Conservation (phyloP, 2,888 invertebrate species). For the Drosophila melanosoma region DNA sequence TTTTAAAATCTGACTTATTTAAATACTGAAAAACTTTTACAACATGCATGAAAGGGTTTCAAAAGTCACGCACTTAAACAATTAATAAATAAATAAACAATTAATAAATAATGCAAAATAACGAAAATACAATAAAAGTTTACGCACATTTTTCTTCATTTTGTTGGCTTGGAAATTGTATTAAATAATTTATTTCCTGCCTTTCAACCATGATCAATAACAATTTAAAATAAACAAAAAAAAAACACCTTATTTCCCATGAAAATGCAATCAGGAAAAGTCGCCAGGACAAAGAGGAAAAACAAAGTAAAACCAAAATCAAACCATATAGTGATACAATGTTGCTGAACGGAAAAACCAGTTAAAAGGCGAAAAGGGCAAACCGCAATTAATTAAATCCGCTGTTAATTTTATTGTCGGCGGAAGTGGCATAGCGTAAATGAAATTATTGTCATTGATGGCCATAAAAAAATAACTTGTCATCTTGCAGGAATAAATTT, state of each 20-base stretch:
- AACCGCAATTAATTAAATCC: conserved; percentile 68
- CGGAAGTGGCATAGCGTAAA: conserved; percentile 66
- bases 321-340: conserved; percentile 26
- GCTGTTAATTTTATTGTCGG: conserved; percentile 60
- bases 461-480: conserved; percentile 12
- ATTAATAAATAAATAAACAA: not conserved
- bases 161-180: conserved; percentile 25
- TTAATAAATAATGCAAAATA: not conserved
- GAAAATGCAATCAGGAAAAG: conserved; percentile 56
- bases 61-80: not conserved
- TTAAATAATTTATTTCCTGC: conserved; percentile 54
- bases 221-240: conserved; percentile 48
- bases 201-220: conserved; percentile 15
- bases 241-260: conserved; percentile 45
- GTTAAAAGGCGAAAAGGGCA: conserved; percentile 59
- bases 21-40: not conserved
- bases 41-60: not conserved
- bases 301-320: conserved; percentile 19
- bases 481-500: conserved; percentile 10
- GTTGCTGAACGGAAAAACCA: conserved; percentile 20
- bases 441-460: conserved; percentile 55
- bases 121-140: not conserved
- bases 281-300: conserved; percentile 12
- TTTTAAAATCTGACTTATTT: not conserved
- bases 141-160: not conserved